These are phyloP conservation scores for Ariopsis seemanni DNA, from an alignment of 2,113 vertebrate genomes.

Conservation along the genomic window DNA sequence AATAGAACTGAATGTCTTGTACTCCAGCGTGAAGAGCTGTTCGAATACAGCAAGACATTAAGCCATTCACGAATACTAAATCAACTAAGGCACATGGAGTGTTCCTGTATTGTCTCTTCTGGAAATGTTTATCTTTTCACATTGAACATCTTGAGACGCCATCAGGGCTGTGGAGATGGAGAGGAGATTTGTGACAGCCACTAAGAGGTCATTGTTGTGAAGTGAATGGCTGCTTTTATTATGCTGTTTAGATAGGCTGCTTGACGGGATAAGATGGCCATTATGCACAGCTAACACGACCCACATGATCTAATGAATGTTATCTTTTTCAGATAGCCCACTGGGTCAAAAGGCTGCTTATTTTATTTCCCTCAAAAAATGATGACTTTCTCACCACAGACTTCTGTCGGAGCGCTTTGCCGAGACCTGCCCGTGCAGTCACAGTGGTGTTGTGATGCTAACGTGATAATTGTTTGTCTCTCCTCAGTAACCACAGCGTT, in stretches of 20 bases:
- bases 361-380: background rate
- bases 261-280: constrained; percentile 28
- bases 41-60: constrained; percentile 61
- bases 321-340: constrained; percentile 30
- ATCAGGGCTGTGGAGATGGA: constrained; percentile 68
- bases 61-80: constrained; percentile 65
- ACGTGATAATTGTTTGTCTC: constrained; percentile 46
- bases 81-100: constrained; percentile 44
- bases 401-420: background rate
- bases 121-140: constrained; percentile 73
- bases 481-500: constrained; percentile 85
- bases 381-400: background rate
- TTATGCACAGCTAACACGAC: constrained; percentile 7
- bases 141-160: constrained; percentile 68
- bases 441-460: background rate
- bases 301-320: constrained; percentile 37
- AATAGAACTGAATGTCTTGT: background rate
- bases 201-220: constrained; percentile 59
- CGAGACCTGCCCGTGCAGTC: background rate
- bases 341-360: constrained; percentile 11
- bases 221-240: constrained; percentile 41
- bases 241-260: constrained; percentile 22
- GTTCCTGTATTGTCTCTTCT: constrained; percentile 52
- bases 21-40: constrained; percentile 55
- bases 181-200: constrained; percentile 63